These are phyloP conservation scores for Drosophila lacertosa DNA, from an alignment of 1,140 invertebrate genomes.

Conservation along the genomic window DNA sequence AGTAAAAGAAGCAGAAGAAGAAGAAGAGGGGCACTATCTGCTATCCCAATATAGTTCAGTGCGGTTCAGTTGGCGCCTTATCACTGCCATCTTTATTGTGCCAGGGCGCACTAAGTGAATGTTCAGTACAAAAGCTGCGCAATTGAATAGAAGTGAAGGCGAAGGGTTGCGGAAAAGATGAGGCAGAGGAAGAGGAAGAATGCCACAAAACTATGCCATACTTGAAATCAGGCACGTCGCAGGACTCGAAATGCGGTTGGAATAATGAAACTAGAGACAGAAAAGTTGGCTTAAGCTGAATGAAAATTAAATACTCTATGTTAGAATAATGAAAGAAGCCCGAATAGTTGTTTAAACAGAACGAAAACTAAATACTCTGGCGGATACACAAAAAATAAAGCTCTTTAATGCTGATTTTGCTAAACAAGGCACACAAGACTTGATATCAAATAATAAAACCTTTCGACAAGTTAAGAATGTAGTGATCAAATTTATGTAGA, in stretches of 20 bases:
- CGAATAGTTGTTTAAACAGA: no score
- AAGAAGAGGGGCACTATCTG: constrained; percentile 27
- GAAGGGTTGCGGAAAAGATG: not conserved
- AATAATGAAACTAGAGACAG: constrained; percentile 31
- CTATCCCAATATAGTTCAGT: not conserved
- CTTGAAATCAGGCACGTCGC: constrained; percentile 45
- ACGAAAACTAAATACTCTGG: no score
- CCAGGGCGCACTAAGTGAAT: constrained; percentile 56
- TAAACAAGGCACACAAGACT: no score
- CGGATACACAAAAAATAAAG: no score
- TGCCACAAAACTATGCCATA: constrained; percentile 31
- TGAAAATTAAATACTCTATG: not conserved
- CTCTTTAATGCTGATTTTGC: no score
- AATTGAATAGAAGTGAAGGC: constrained; percentile 39
- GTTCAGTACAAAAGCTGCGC: constrained; percentile 28
- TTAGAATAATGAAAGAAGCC: no score
- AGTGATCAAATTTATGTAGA: no score
- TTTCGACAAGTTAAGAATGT: no score
- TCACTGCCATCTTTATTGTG: constrained; percentile 70
- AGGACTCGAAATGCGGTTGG: constrained; percentile 44
- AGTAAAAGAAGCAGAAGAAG: no score
- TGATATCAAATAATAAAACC: no score
- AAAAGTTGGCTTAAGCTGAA: not conserved
- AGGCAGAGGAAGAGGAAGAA: not conserved
- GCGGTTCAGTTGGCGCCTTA: constrained; percentile 29